These are phyloP conservation scores for Dione juno DNA, from an alignment of 2,888 invertebrate genomes.

Conservation along the genomic window DNA sequence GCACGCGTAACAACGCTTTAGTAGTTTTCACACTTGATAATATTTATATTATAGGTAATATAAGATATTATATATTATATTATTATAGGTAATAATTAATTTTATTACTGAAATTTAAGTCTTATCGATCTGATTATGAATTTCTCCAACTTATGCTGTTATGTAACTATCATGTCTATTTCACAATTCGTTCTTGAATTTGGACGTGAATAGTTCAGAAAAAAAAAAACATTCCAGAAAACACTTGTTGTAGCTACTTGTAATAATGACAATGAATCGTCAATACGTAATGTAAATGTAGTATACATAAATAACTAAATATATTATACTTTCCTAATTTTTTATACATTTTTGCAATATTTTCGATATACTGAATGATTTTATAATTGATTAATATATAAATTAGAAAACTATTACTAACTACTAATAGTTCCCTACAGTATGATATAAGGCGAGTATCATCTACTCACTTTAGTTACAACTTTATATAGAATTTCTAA, in stretches of 20 bases:
- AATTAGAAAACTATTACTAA: no score
- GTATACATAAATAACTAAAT: no score
- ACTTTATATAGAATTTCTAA: background rate
- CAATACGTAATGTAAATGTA: no score
- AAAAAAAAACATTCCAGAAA: background rate
- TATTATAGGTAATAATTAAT: no score
- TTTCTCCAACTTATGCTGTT: background rate
- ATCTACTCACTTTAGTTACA: background rate
- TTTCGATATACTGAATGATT: no score
- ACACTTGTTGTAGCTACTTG: background rate
- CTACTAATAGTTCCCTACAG: no score
- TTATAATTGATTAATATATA: no score
- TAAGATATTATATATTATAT: constrained; percentile 11
- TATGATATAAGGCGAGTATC: no score
- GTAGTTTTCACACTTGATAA: constrained; percentile 29
- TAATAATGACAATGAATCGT: background rate
- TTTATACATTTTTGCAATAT: no score
- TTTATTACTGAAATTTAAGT: constrained; percentile 10
- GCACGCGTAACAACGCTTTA: constrained; percentile 29
- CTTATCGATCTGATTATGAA: background rate
- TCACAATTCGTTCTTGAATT: background rate
- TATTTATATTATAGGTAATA: constrained; percentile 31
- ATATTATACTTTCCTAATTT: no score
- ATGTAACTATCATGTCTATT: background rate
- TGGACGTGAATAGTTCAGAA: background rate